These are phyloP conservation scores for Xenopus laevis DNA, from an alignment of 2,113 vertebrate genomes.

Conservation along the genomic window DNA sequence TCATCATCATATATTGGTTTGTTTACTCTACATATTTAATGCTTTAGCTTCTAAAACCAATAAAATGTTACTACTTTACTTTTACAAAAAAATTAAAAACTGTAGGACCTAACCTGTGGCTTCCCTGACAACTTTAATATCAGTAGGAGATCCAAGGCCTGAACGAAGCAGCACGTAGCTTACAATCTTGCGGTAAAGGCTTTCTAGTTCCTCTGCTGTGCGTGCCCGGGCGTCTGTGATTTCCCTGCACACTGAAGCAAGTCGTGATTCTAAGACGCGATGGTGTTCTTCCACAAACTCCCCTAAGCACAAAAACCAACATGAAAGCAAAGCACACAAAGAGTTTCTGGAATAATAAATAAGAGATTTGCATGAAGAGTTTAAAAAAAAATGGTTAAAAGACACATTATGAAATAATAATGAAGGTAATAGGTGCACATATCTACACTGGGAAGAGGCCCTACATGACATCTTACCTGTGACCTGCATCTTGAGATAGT, in stretches of 20 bases:
- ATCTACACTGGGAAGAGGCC: too few relatives aligned
- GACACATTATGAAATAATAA: too few relatives aligned
- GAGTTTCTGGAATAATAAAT: too few relatives aligned
- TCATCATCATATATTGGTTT: too few relatives aligned
- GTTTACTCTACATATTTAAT: too few relatives aligned
- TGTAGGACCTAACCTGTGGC: conserved; percentile 61
- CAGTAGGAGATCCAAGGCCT: conserved; percentile 66
- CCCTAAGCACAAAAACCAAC: conserved; percentile 52
- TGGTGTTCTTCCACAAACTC: conserved; percentile 78
- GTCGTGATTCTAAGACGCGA: conserved; percentile 61
- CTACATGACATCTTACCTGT: too few relatives aligned
- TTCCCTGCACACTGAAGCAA: conserved; percentile 68
- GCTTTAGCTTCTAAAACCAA: too few relatives aligned
- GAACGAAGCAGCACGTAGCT: conserved; percentile 75
- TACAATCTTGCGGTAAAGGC: conserved; percentile 70
- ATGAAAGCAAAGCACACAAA: neutral
- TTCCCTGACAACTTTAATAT: conserved; percentile 69
- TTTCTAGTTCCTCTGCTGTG: conserved; percentile 64
- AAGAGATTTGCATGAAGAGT: neutral
- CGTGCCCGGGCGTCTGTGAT: conserved; percentile 71
- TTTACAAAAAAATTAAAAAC: too few relatives aligned
- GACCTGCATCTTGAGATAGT: too few relatives aligned
- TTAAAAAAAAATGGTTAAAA: too few relatives aligned
- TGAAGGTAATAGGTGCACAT: too few relatives aligned
- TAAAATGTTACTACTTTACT: too few relatives aligned